Evolutionary conservation across 2,888 invertebrate genomes (phyloP), one percentile per base, ranked within the genome.

Genomic region (Phengaris arion): DNA sequence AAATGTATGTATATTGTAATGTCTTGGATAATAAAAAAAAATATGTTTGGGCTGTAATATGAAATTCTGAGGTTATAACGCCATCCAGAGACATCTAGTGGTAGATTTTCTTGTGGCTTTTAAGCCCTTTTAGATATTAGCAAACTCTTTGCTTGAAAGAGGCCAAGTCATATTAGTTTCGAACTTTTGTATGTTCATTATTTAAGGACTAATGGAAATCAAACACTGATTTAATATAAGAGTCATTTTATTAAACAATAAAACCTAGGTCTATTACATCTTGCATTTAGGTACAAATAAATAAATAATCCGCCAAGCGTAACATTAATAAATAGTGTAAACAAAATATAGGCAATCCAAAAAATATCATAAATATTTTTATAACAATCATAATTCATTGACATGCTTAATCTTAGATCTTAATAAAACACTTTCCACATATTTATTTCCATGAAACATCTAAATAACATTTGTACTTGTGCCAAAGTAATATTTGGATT

Each of bases 241-340:
- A 72, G 35, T 52, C 35, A 54, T 72, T 59, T 75, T 55, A 77
- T 74, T 74, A 54, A 57, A 35, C 68, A 74, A 76, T 75, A 75
- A 75, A 75, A 69, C 46, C 75, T 70, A 57, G 1, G 15, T 55
- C 69, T 75, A 48, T 22, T 15, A 54, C 55, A 68, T 68, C 55
- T 64, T 64, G 64, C 13, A 70, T 51, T 70, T 46, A 48, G 68
- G 46, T 75, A 55, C 10, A 22, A 70, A 54, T 70, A 72, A 57
- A 72, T 70, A 54, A 57, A 51, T 54, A 57, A 75, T 75, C 55
- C 75, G 75, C 75, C 55, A 75, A 48, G 75, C 75, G 75, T 75
- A 75, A 54, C n/a, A 68, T 22, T 69, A n/a, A 70, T 70, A 69
- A 48, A 48, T 57, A 70, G 57, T 70, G 15, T 55, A 46, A 75